Evolutionary conservation across 2,797 vertebrate species (phyloP).

Genomic region (Myripristis jacobus): DNA sequence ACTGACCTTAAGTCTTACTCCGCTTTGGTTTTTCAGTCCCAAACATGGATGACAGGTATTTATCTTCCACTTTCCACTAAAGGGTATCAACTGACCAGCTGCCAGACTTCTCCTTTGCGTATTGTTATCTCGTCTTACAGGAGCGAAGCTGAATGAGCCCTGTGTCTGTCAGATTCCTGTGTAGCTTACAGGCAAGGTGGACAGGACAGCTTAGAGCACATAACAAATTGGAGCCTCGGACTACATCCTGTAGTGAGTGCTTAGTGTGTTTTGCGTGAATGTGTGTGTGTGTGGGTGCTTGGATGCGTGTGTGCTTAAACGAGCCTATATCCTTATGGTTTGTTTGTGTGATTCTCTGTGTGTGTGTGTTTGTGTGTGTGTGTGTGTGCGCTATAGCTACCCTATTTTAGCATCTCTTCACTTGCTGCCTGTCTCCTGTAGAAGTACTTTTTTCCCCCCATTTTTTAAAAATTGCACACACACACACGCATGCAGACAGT

Average conservation of each 20-base stretch:
- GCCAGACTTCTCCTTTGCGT: background rate
- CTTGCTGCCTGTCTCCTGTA: too few relatives aligned
- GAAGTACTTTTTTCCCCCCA: too few relatives aligned
- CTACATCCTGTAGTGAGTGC: conserved; percentile 27
- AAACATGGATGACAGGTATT: conserved; percentile 16
- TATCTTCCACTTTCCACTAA: conserved; percentile 14
- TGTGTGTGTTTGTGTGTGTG: background rate
- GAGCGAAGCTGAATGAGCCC: conserved; percentile 27
- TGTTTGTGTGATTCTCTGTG: too few relatives aligned
- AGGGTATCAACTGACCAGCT: conserved; percentile 8
- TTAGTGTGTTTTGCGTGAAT: conserved; percentile 15
- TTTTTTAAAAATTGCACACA: too few relatives aligned
- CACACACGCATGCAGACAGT: too few relatives aligned
- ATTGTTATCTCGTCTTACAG: conserved; percentile 13
- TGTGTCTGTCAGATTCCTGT: conserved; percentile 39
- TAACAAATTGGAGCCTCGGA: conserved; percentile 46
- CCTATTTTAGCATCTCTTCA: too few relatives aligned
- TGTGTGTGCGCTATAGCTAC: background rate
- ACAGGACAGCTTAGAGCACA: conserved; percentile 28
- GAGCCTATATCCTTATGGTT: conserved; percentile 17
- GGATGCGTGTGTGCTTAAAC: conserved; percentile 11
- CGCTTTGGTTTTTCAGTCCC: background rate
- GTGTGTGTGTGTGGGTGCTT: conserved; percentile 3
- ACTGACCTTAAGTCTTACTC: background rate
- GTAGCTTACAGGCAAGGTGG: conserved; percentile 21